phyloP scores from a whole-genome alignment of 1,140 invertebrate species.

The Drosophila athabasca region DNA sequence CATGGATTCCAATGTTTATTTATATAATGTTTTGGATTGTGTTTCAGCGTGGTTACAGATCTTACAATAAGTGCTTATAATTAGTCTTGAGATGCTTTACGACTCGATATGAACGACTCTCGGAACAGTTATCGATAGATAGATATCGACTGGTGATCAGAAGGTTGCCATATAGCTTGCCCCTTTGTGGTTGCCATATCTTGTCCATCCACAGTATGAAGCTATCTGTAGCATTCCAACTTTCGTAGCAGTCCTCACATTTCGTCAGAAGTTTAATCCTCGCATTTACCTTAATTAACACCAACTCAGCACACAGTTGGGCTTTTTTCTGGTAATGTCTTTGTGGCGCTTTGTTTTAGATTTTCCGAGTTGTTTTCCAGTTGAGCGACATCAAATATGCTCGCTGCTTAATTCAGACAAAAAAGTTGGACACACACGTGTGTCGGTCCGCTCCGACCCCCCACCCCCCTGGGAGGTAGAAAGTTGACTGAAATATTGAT shows the following conservation, averaged over 20 bases:
- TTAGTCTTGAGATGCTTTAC: no score
- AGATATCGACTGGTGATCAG: no score
- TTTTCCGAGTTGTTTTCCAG: conserved; percentile 11
- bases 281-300: conserved; percentile 36
- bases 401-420: conserved; percentile 30
- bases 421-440: conserved; percentile 41
- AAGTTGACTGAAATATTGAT: conserved; percentile 40
- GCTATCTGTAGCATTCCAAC: neutral
- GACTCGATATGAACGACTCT: no score
- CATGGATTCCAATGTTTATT: no score
- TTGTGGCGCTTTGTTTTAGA: conserved; percentile 2
- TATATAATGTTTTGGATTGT: no score
- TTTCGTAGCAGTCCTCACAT: conserved; percentile 1
- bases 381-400: conserved; percentile 25
- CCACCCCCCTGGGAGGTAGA: conserved; percentile 1
- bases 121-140: no score
- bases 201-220: no score
- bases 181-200: no score
- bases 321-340: conserved; percentile 5
- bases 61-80: no score
- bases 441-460: neutral
- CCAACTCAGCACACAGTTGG: neutral
- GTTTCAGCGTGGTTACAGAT: no score
- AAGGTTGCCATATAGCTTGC: no score
- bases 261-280: conserved; percentile 2